phyloP scores from a whole-genome alignment of 2,113 vertebrate genomes.

The Phyllopteryx taeniolatus region DNA sequence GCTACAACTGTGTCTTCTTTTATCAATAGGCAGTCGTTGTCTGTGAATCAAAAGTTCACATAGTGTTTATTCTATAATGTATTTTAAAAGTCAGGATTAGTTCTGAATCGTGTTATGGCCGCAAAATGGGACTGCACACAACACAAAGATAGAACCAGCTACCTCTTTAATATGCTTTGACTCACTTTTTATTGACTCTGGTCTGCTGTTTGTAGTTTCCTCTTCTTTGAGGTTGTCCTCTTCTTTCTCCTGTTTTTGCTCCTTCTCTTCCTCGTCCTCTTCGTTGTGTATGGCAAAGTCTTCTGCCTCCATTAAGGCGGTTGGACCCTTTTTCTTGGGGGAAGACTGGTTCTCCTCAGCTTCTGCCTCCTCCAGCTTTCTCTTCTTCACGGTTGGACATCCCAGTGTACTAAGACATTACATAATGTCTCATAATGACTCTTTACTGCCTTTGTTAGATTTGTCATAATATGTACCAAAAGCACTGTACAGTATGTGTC shows the following conservation, averaged over 20 bases:
- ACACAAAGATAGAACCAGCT: no score
- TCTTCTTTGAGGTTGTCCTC: constrained; percentile 47
- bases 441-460: background rate
- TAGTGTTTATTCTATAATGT: background rate
- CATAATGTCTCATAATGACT: background rate
- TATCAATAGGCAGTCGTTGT: constrained; percentile 13
- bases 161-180: background rate
- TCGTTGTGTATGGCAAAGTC: constrained; percentile 80
- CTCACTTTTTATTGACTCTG: constrained; percentile 51
- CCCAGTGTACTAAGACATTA: constrained; percentile 78
- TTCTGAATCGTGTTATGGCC: no score
- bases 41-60: constrained; percentile 25
- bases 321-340: constrained; percentile 84
- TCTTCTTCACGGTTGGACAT: constrained; percentile 93
- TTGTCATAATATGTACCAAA: background rate
- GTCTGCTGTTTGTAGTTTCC: constrained; percentile 18
- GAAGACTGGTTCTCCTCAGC: constrained; percentile 77
- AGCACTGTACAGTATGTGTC: background rate
- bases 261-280: constrained; percentile 62
- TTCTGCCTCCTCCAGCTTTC: constrained; percentile 86
- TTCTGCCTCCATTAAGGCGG: constrained; percentile 79
- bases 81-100: background rate
- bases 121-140: background rate
- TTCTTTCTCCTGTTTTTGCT: constrained; percentile 73
- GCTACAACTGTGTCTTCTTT: constrained; percentile 25